Conservation (phyloP, 2,888 invertebrate genomes). For the Sphinx pinastri region DNA sequence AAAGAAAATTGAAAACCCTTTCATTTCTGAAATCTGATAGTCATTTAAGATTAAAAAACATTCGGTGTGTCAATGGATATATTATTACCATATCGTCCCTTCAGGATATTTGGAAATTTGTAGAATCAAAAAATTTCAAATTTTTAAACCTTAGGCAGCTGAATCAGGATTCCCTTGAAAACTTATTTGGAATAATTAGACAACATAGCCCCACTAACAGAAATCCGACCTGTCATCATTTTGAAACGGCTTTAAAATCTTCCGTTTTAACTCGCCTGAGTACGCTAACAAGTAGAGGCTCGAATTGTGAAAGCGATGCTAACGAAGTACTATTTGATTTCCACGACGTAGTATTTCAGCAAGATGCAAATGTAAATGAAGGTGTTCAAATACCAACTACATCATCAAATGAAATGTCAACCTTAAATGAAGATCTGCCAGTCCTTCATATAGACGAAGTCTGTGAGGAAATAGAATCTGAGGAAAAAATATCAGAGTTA, state of each 20-base stretch:
- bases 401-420: background rate
- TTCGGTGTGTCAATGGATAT: constrained; percentile 33
- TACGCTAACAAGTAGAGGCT: too few species aligned
- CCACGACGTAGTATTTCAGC: constrained; percentile 26
- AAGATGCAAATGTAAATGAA: background rate
- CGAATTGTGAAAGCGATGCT: constrained; percentile 27
- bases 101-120: constrained; percentile 39
- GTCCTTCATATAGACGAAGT: background rate
- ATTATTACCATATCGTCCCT: too few species aligned
- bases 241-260: too few species aligned
- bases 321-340: constrained; percentile 26
- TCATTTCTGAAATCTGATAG: constrained; percentile 30
- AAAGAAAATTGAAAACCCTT: too few species aligned
- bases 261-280: too few species aligned
- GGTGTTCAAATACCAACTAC: background rate
- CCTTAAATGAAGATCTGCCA: too few species aligned
- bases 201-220: too few species aligned
- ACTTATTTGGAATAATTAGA: constrained; percentile 36
- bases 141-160: constrained; percentile 35
- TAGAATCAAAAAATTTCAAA: constrained; percentile 30
- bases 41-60: constrained; percentile 27
- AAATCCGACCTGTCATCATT: too few species aligned
- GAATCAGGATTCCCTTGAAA: constrained; percentile 35
- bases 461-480: background rate
- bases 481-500: background rate